Conservation (phyloP, 2,113 vertebrate genomes). For the Poecile atricapillus region DNA sequence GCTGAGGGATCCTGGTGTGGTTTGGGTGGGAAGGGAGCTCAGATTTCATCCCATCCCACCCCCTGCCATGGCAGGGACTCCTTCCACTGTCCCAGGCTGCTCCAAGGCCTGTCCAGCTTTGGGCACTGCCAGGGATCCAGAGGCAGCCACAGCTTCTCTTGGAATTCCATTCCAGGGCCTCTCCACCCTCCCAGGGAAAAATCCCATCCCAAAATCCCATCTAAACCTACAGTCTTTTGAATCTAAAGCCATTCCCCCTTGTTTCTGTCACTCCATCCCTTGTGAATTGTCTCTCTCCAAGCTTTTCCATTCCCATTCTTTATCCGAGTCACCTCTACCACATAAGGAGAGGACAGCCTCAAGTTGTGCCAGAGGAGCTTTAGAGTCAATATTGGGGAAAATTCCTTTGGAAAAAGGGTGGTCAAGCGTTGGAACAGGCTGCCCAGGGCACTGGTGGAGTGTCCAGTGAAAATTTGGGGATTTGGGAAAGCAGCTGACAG, state of each 20-base stretch:
- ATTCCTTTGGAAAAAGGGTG: neutral
- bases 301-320: neutral
- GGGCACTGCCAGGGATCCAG: neutral
- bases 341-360: neutral
- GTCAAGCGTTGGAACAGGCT: neutral
- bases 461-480: neutral
- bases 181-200: accelerated
- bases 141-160: neutral
- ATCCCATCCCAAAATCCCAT: neutral
- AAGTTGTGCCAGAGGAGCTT: neutral
- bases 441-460: neutral
- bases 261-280: neutral
- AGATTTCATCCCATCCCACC: neutral
- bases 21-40: neutral
- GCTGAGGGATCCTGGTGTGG: accelerated
- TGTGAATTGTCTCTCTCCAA: neutral
- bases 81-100: accelerated
- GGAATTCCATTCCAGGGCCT: neutral
- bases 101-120: neutral
- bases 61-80: neutral
- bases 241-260: neutral
- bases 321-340: neutral
- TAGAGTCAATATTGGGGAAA: neutral
- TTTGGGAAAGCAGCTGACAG: neutral
- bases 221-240: neutral